Base-by-base conservation (phyloP, 1,140 invertebrate species). In the Mya arenaria region DNA sequence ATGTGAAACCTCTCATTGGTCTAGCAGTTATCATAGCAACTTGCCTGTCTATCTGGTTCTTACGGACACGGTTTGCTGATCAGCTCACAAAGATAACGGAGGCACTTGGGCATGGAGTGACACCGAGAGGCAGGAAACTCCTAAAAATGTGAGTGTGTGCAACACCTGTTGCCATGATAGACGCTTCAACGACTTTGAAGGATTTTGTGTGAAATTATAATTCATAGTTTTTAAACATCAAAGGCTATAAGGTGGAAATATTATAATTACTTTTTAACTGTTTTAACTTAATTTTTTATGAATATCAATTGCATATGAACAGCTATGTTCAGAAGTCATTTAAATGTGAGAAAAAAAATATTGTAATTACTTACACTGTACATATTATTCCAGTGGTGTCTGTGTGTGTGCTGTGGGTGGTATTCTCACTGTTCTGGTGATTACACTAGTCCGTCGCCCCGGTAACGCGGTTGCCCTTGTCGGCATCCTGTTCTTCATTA, bases 141-240 rank as follows among this genome's bases (percentile, higher is more conserved):
- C 39, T 82, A 3, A 73, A 82, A 48, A 36, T 82, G 79, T 82
- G 52, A 72, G 78, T 72, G 13, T 65, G 58, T 5, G 13, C 23
- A 13, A 34, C 32, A 25, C 23, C 25, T 48, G 6, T 71, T 25
- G 25, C 1, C n/a, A 55, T 4, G 32, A 1, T 4, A n/a, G 10
- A 28, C 23, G 23, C 1, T 28, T 4, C 30, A 23, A 23, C 28
- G 8, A 71, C 44, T 10, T 55, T 48, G 23, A n/a, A 62, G 28
- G 30, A 62, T 62, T 62, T 62, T 3, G 19, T 34, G 30, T 2
- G 19, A 62, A 4, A 34, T 62, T 28, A 62, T 28, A 62, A 30
- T 23, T 4, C 28, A 3, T 3, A 30, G 10, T 48, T 25, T n/a
- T 48, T 25, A 15, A 48, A 13, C 3, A 55, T 2, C 25, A 10